A percentile compares a stretch with the other conserved stretches of the same genome.
phyloP scores from a whole-genome alignment of 2,113 vertebrate genomes.

The Aspidoscelis tigris region DNA sequence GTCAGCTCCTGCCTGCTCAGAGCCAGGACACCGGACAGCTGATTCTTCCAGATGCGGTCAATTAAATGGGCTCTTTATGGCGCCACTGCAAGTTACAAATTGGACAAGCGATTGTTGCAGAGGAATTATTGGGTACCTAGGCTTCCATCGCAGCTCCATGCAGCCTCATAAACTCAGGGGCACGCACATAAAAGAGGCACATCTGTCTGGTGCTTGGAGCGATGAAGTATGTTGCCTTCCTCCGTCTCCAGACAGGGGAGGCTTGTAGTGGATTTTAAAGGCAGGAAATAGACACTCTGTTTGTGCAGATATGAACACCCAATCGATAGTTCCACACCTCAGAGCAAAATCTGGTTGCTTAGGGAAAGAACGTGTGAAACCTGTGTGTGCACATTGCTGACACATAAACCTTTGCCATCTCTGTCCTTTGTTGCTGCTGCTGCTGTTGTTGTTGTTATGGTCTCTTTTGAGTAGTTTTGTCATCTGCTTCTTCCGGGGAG shows the following conservation, averaged over 20 bases:
- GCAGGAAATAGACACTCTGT: background rate
- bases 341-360: too few relatives aligned
- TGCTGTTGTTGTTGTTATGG: too few relatives aligned
- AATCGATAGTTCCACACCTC: too few relatives aligned
- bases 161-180: background rate
- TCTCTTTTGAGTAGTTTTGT: too few relatives aligned
- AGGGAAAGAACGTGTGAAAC: too few relatives aligned
- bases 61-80: background rate
- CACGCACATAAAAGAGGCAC: background rate
- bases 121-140: background rate
- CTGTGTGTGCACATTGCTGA: too few relatives aligned
- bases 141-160: slow-evolving; percentile 7
- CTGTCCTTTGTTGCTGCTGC: too few relatives aligned
- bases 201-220: background rate
- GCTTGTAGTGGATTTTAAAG: background rate
- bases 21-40: rapidly evolving
- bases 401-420: too few relatives aligned
- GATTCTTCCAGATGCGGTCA: rapidly evolving
- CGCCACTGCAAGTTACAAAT: rapidly evolving
- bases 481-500: too few relatives aligned
- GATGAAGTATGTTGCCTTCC: background rate
- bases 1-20: background rate
- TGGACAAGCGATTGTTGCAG: background rate
- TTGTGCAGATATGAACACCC: background rate
- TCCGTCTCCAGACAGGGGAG: background rate